Evolutionary conservation across 2,797 vertebrate genomes (phyloP).

Genomic region (Gallinago stenura): DNA sequence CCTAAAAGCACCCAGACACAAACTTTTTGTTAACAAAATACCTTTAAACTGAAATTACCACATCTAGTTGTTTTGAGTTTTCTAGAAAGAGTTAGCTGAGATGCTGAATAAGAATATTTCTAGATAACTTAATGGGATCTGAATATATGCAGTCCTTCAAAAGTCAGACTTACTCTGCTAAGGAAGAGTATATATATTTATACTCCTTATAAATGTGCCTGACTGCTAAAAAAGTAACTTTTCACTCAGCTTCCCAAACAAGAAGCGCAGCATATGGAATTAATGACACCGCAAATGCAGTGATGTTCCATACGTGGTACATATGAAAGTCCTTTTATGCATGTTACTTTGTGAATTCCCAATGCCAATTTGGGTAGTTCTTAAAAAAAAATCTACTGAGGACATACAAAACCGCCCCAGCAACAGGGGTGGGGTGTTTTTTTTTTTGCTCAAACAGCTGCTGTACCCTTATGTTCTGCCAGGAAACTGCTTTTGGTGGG

Average conservation of each 20-base stretch:
- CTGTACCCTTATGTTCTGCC: background rate
- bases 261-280: background rate
- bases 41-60: background rate
- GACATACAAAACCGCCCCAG: background rate
- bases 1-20: background rate
- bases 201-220: background rate
- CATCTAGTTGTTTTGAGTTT: background rate
- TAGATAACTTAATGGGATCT: background rate
- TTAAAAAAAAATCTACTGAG: background rate
- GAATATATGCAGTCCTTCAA: background rate
- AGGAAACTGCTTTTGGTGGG: conserved; percentile 58
- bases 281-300: background rate
- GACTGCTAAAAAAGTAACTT: background rate
- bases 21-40: background rate
- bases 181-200: background rate
- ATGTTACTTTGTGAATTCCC: background rate
- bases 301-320: background rate
- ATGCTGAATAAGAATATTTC: background rate
- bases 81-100: background rate
- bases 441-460: background rate
- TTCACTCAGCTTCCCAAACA: background rate
- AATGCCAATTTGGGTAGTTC: background rate
- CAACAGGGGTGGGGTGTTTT: background rate
- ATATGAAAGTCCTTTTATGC: background rate
- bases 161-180: background rate